phyloP scores from a whole-genome alignment of 2,888 invertebrate genomes.

The Deilephila porcellus region DNA sequence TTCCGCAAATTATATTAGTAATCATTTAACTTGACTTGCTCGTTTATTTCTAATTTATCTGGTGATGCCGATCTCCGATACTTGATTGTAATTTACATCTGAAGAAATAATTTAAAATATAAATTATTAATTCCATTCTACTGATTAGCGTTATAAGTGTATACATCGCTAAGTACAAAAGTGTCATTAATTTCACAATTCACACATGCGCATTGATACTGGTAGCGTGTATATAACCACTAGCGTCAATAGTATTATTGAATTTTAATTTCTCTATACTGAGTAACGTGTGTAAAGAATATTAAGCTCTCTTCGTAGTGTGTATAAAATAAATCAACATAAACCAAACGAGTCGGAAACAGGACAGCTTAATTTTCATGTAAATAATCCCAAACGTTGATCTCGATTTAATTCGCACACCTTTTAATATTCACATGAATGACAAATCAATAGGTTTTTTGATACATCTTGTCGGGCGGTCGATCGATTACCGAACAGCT shows the following conservation, averaged over 20 bases:
- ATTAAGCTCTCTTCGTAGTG: no score
- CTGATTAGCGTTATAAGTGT: no score
- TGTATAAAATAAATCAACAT: no score
- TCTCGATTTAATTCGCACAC: neutral
- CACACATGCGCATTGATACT: no score
- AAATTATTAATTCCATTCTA: no score
- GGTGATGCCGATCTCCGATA: neutral
- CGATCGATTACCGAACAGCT: neutral
- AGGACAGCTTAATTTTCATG: neutral
- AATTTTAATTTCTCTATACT: no score
- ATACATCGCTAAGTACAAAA: no score
- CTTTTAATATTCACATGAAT: neutral
- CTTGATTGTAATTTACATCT: neutral
- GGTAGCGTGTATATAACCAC: no score
- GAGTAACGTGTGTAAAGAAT: no score
- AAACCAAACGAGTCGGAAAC: neutral
- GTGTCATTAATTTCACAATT: no score
- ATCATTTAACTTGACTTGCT: constrained; percentile 1
- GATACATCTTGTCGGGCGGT: neutral
- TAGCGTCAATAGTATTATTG: no score
- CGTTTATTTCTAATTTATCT: neutral
- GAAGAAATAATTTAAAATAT: neutral
- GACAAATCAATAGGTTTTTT: constrained; percentile 13
- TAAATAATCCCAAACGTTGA: neutral
- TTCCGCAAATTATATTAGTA: neutral